A percentile compares a stretch with the other conserved stretches of the same genome.
These are phyloP conservation scores for Parotia lawesii DNA, from an alignment of 2,113 vertebrate genomes.

Conservation along the genomic window DNA sequence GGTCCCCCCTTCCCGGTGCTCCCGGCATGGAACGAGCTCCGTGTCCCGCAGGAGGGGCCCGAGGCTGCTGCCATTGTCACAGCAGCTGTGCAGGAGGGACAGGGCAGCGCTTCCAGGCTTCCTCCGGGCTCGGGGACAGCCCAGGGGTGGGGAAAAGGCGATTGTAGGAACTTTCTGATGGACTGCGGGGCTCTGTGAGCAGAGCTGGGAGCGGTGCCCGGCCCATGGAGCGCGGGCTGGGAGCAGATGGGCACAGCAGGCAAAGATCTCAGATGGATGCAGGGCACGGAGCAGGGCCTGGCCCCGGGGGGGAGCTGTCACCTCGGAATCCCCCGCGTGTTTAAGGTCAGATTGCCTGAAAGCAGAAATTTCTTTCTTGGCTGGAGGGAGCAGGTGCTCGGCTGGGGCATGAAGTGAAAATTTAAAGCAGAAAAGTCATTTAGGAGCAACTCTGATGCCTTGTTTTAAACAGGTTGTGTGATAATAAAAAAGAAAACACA, in stretches of 20 bases:
- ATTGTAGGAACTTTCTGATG: not conserved
- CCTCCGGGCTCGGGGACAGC: not conserved
- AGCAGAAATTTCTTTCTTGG: not conserved
- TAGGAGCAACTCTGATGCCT: not conserved
- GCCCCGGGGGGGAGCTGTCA: not conserved
- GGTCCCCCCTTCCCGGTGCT: not conserved
- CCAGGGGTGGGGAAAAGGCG: not conserved
- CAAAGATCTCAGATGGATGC: not conserved
- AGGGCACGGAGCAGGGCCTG: not conserved
- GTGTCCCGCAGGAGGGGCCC: not conserved
- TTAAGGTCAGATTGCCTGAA: not conserved
- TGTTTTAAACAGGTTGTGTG: not conserved
- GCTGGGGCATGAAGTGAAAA: not conserved
- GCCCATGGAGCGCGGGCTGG: fast-evolving
- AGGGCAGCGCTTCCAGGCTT: not conserved
- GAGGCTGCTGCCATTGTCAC: not conserved
- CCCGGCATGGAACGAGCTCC: fast-evolving
- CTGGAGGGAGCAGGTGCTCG: not conserved
- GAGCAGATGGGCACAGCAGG: slow-evolving; percentile 1
- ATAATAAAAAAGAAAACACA: not conserved
- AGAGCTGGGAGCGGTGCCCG: not conserved
- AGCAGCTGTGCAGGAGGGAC: not conserved
- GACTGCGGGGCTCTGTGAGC: not conserved
- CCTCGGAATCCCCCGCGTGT: not conserved
- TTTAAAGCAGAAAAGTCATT: not conserved